Evolutionary conservation across 2,888 invertebrate species (phyloP), one percentile per base, ranked within the genome.

Genomic region (Monoplex corrugatus): DNA sequence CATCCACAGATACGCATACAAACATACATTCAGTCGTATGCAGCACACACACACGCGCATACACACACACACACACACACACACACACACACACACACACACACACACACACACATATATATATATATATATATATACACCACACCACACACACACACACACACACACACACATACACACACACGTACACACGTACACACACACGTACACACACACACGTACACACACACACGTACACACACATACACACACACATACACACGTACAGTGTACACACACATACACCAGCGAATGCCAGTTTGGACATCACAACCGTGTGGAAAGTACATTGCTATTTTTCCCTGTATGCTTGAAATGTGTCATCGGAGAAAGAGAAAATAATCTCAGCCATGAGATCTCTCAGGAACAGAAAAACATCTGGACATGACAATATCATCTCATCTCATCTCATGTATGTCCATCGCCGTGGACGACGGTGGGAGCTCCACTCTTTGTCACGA

Each of bases 211-310:
- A 43, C 2, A 28, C 44, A 44, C 13, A 44, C 83, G 28, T 8
- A 45, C 83, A 44, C 44, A n/a, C 44, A n/a, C 2, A 13, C 44
- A 32, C 13, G n/a, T n/a, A 10, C 75, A 10, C 75, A 32, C 75
- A 10, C 32, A 32, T n/a, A 28, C 75, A 75, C 75, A 75, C 75
- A 75, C 75, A 75, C 75, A 75, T n/a, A 75, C 75, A 75, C 75
- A 75, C 75, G 28, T n/a, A 75, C 75, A 75, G 16, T 16, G n/a
- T 28, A 50, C 50, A 50, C 50, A 50, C 50, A 50, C 50, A 19
- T n/a, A n/a, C n/a, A n/a, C n/a, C n/a, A n/a, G n/a, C n/a, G n/a
- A n/a, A n/a, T n/a, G n/a, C n/a, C n/a, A n/a, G n/a, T n/a, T n/a
- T n/a, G n/a, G n/a, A n/a, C n/a, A n/a, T n/a, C n/a, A n/a, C n/a